Evolutionary conservation across 2,113 vertebrate species (phyloP), one percentile per base, ranked within the genome.

Genomic region (Sialia sialis): DNA sequence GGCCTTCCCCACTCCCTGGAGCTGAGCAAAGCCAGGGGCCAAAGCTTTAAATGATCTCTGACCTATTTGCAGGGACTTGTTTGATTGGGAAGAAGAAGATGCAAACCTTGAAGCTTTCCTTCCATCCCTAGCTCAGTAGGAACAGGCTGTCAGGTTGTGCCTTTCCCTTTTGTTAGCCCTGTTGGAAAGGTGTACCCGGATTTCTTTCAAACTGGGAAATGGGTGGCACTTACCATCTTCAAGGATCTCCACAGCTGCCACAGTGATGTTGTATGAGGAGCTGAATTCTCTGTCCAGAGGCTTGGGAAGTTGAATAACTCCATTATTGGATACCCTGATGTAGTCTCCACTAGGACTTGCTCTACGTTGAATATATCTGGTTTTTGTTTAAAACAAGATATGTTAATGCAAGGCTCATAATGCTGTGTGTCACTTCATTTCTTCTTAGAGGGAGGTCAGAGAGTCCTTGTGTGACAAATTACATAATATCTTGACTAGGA

Each of bases 211-310:
- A 23, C 6, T 44, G 29, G 30, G 39, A 68, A 89, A n/a, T 32
- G 23, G 27, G 6, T 38, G 59, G 38, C 44, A 76, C 95, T 94
- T 78, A 97, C 96, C 94, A 23, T 95, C 93, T 80, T 95, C 93
- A 27, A 97, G 94, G 54, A 98, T 77, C 94, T 99, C 99, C 73
- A 98, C 98, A 17, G 99, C 99, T 75, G 97, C 98, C 55, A 99
- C 98, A 36, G 98, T 98, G 93, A 99, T 98, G 89, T 98, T 97
- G 95, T 99, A 98, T 69, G 95, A 98, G 8, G 98, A 84, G 34
- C 97, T 91, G 68, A 97, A 79, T 97, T 99, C 99, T 95, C 99
- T 97, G 97, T 99, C 99, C 91, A 99, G 95, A 27, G 80, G 96
- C 95, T 96, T 98, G 63, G 94, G 94, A n/a, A 98, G 97, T 9